Conservation (phyloP, 1,140 invertebrate species). For the Muscidifurax raptorellus region DNA sequence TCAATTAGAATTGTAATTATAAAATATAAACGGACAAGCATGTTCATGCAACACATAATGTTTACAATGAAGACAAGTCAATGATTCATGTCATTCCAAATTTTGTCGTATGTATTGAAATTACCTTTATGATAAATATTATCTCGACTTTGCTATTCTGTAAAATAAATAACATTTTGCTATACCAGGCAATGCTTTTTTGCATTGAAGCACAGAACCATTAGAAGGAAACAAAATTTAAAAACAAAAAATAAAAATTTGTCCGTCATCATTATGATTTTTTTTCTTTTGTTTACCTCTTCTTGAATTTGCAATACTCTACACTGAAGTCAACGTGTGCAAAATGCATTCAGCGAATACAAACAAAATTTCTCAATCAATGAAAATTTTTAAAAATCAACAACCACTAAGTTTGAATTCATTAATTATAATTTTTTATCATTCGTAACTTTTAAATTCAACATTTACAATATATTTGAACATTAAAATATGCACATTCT, state of each 20-base stretch:
- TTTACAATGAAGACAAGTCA: conserved; percentile 66
- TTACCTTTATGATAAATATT: conserved; percentile 72
- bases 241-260: conserved; percentile 18
- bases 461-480: neutral
- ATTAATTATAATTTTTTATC: no score
- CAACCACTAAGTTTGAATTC: neutral
- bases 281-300: conserved; percentile 40
- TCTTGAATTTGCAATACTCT: conserved; percentile 40
- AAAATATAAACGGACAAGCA: conserved; percentile 63
- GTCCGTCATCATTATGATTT: conserved; percentile 32
- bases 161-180: conserved; percentile 72
- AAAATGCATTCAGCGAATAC: conserved; percentile 56
- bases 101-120: conserved; percentile 62
- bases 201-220: conserved; percentile 65
- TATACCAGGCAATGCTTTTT: conserved; percentile 70
- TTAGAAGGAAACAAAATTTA: conserved; percentile 48
- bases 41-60: conserved; percentile 71
- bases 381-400: conserved; percentile 39
- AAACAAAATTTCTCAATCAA: conserved; percentile 56
- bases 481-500: no score
- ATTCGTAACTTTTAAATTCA: neutral
- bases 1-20: conserved; percentile 37
- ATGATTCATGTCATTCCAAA: conserved; percentile 68
- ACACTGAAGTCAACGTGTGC: conserved; percentile 36
- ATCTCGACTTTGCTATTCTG: conserved; percentile 74